Percentiles rank a stretch among this genome's conserved stretches.
Conservation (phyloP, 2,113 vertebrate genomes). For the Pangasianodon gigas region DNA sequence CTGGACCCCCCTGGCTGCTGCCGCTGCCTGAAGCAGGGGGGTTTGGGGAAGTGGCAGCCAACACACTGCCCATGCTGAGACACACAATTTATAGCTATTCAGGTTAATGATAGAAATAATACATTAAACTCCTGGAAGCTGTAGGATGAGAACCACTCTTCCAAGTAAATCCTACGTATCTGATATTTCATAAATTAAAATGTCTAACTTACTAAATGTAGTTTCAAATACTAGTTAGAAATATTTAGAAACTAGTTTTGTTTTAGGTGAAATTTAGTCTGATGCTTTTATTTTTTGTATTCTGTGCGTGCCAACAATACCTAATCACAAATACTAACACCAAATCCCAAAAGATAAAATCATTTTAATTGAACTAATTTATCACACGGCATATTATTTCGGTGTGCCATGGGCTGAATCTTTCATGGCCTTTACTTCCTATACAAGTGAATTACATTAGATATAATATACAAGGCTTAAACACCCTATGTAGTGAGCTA, state of each 20-base stretch:
- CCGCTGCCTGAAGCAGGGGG: constrained; percentile 63
- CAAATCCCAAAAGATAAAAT: not conserved
- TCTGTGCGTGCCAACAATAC: not conserved
- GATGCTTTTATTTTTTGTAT: not conserved
- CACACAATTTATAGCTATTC: not conserved
- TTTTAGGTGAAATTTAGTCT: not conserved
- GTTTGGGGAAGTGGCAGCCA: constrained; percentile 77
- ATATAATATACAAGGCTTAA: not conserved
- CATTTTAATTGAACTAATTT: not conserved
- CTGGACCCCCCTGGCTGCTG: constrained; percentile 61
- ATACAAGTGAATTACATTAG: not conserved
- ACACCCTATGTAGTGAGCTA: not conserved
- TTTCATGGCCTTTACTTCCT: not conserved
- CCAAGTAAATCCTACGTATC: not conserved
- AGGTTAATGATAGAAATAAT: not conserved
- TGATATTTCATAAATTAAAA: not conserved
- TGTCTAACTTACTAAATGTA: not conserved
- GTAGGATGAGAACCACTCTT: not conserved
- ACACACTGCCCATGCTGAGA: constrained; percentile 81
- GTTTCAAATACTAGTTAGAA: not conserved
- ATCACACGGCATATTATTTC: not conserved
- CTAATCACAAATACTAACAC: not conserved
- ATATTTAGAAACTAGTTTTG: not conserved
- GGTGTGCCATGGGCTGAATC: not conserved
- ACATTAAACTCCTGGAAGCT: not conserved